Evolutionary conservation across 2,888 invertebrate genomes (phyloP).

Genomic region (Polydrusus pterygomalis): DNA sequence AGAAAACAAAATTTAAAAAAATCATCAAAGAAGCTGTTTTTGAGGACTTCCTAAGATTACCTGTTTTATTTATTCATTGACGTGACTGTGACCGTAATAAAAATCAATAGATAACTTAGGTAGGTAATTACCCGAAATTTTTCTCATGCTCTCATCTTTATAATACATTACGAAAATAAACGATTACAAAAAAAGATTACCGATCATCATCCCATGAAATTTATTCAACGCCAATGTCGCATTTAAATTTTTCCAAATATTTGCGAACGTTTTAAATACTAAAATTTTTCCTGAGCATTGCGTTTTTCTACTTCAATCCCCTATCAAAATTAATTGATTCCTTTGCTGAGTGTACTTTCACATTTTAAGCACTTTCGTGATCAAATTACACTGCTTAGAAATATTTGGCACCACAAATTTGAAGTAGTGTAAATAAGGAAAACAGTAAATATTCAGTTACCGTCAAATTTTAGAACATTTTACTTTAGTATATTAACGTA

Average conservation of each 20-base stretch:
- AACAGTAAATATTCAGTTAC: not conserved
- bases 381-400: constrained; percentile 33
- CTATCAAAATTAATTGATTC: constrained; percentile 49
- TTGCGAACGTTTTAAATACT: constrained; percentile 42
- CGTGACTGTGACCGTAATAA: too few relatives aligned
- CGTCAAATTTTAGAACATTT: too few relatives aligned
- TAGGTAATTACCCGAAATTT: not conserved
- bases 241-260: constrained; percentile 48
- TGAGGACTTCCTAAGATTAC: too few relatives aligned
- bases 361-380: constrained; percentile 31
- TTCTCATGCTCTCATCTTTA: not conserved
- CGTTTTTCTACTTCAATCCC: constrained; percentile 44
- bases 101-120: not conserved
- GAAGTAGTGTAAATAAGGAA: too few relatives aligned
- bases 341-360: constrained; percentile 35
- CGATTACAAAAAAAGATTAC: constrained; percentile 9
- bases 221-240: constrained; percentile 41
- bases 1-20: too few relatives aligned
- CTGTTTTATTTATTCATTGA: too few relatives aligned
- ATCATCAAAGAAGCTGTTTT: too few relatives aligned
- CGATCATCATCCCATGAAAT: constrained; percentile 38
- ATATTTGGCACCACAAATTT: not conserved
- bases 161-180: not conserved
- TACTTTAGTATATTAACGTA: too few relatives aligned
- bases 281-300: constrained; percentile 45